Evolutionary conservation across 2,888 invertebrate genomes (phyloP).

Genomic region (Lamellibrachia satsuma): DNA sequence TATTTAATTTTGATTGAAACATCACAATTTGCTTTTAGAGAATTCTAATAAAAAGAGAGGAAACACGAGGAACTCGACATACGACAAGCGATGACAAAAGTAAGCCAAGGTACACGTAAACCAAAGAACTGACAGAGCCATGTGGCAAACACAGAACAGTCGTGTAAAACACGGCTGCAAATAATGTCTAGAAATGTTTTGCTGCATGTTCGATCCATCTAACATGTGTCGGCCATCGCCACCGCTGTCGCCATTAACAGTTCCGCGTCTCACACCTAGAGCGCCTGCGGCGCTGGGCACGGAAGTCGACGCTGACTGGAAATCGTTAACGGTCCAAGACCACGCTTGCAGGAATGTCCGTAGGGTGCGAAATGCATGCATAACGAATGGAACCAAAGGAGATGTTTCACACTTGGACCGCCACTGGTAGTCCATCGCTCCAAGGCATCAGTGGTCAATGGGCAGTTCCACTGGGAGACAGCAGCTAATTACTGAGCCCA

Average conservation of each 20-base stretch:
- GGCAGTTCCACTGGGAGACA: not conserved
- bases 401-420: not conserved
- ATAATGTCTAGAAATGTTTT: conserved; percentile 12
- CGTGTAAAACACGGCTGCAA: not conserved
- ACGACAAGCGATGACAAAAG: not conserved
- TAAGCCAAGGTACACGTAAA: not conserved
- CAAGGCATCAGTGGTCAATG: not conserved
- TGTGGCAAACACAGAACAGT: not conserved
- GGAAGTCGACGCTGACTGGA: not conserved
- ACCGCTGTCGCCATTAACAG: not conserved
- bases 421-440: not conserved
- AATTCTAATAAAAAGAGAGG: not conserved
- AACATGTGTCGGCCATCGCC: conserved; percentile 5
- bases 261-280: not conserved
- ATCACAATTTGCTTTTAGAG: not conserved
- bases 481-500: not conserved
- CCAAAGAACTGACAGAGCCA: not conserved
- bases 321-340: not conserved
- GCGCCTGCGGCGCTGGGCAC: not conserved
- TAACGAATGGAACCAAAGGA: not conserved
- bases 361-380: not conserved
- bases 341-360: not conserved
- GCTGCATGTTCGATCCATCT: not conserved
- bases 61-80: not conserved
- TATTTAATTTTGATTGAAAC: not conserved